Percentiles rank a stretch among this genome's conserved stretches.
Evolutionary conservation across 2,797 vertebrate genomes (phyloP).

Genomic region (Notoglanidium macrostoma): DNA sequence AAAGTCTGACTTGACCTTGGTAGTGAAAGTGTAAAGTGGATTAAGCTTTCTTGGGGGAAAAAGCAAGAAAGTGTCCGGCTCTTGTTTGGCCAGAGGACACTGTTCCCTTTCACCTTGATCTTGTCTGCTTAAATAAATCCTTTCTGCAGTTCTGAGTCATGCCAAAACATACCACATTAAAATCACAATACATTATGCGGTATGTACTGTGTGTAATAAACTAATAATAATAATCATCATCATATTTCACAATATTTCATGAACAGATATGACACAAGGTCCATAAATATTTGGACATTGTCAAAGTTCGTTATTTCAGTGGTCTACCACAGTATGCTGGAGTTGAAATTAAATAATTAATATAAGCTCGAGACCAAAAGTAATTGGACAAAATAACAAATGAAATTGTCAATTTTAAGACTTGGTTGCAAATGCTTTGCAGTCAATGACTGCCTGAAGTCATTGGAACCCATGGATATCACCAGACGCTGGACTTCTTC

Average conservation of each 20-base stretch:
- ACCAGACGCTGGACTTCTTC: neutral
- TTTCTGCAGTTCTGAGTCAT: constrained; percentile 10
- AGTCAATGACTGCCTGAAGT: neutral
- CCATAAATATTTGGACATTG: neutral
- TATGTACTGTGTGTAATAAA: neutral
- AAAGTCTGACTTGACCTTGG: neutral
- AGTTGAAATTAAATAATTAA: neutral
- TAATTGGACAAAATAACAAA: neutral
- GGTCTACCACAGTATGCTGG: neutral
- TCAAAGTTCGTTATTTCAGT: neutral
- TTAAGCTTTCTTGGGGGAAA: constrained; percentile 21
- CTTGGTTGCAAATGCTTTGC: neutral
- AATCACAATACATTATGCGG: neutral
- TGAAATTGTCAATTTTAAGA: neutral
- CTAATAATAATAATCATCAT: neutral
- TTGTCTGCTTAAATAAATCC: constrained; percentile 47
- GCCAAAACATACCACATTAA: neutral
- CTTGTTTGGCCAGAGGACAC: neutral
- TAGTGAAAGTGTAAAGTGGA: constrained; percentile 45
- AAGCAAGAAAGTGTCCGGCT: constrained; percentile 10
- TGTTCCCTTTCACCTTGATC: constrained; percentile 21
- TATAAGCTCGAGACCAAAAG: neutral
- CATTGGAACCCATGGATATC: no score
- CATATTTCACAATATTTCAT: neutral
- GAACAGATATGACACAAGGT: neutral